Base-by-base conservation (phyloP, 2,888 invertebrate genomes). In the Amphipyra tragopoginis region DNA sequence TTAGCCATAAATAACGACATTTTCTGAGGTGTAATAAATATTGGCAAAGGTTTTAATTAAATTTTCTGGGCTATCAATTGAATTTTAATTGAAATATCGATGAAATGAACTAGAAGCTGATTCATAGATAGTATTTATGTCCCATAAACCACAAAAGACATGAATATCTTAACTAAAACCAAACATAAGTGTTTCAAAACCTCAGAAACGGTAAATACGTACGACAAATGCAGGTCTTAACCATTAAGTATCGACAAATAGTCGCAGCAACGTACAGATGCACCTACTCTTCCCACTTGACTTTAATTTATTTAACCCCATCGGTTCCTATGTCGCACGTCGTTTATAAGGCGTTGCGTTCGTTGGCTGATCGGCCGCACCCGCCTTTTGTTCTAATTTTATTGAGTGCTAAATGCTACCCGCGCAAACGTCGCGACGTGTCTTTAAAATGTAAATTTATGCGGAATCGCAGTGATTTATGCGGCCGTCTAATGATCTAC, bases 391-490 rank as follows among this genome's bases (percentile, higher is more conserved):
- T 89, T 90, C 86, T 86, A 88, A 89, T 90, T 91, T 88, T 87
- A 89, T 86, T 81, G 79, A 83, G 84, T 84, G 85, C 87, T 88
- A 88, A 87, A 87, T 81, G 86, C 78, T 83, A 80, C 75, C 81
- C 71, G 73, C 77, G 75, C 78, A 80, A 77, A 83, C 56, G 81
- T 68, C 73, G 71, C 79, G 82, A 75, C 87, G 47, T 57, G 62
- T 69, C 79, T 66, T 92, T 91, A 89, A 91, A 85, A 91, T 87
- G 86, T 85, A 85, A 90, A 91, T 92, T 92, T 92, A 93, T 92
- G 88, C 82, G 84, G 82, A 89, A 87, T 88, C 84, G 64, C 72
- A 68, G 72, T 84, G 91, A 93, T 93, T 92, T 92, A 93, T 88
- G 79, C 73, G 73, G 65, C 72, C 64, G 68, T 77, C 80, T 85